Percentiles rank a stretch among this genome's conserved stretches.
Conservation (phyloP, 2,888 invertebrate species). For the Drosophila macrospina region DNA sequence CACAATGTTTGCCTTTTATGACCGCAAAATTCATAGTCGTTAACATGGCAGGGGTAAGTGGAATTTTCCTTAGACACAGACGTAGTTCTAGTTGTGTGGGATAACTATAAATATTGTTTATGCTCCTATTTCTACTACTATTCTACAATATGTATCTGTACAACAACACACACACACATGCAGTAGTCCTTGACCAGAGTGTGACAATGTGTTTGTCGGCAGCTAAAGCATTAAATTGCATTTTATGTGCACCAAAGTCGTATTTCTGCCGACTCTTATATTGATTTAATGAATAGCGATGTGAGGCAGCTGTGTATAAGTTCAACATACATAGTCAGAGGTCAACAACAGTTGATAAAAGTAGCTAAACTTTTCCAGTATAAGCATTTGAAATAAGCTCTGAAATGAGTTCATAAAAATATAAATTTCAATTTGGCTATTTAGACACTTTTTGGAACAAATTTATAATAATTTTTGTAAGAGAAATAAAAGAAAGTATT, state of each 20-base stretch:
- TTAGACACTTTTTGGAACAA: too few relatives aligned
- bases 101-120: constrained; percentile 61
- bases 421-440: too few relatives aligned
- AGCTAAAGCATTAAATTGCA: constrained; percentile 45
- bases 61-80: not conserved
- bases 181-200: not conserved
- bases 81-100: constrained; percentile 3
- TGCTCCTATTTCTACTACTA: constrained; percentile 25
- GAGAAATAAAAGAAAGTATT: too few relatives aligned
- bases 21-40: constrained; percentile 71
- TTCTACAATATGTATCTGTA: constrained; percentile 18
- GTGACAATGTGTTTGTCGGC: constrained; percentile 20
- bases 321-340: not conserved
- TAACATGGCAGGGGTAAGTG: constrained; percentile 20
- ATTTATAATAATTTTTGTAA: too few relatives aligned
- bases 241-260: constrained; percentile 36
- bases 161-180: not conserved
- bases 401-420: too few relatives aligned
- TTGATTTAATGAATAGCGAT: constrained; percentile 45
- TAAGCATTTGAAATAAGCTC: too few relatives aligned
- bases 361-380: not conserved
- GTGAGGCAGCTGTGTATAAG: constrained; percentile 14
- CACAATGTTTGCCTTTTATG: constrained; percentile 73
- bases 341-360: too few relatives aligned
- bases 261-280: constrained; percentile 31